Base-by-base conservation (phyloP, 2,888 invertebrate species). In the Cybosia mesomella region DNA sequence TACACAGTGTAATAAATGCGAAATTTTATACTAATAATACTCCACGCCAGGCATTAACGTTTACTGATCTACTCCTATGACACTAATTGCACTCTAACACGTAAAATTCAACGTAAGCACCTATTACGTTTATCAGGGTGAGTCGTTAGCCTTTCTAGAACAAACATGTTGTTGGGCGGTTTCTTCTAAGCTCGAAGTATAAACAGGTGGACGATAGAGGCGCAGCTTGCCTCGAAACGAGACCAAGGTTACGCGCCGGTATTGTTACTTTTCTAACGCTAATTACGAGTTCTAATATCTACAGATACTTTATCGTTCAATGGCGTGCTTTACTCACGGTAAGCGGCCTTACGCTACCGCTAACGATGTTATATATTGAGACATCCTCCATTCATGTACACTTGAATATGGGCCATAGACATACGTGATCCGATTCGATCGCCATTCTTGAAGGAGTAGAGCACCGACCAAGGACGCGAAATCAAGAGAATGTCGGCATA, bases 211-310 rank as follows among this genome's bases (percentile, higher is more conserved):
- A 86, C 84, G 79, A 70, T 79, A 80, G 80, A 87, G 84, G 81
- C 77, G 77, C 80, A 80, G 81, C 78, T 76, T 76, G 83, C 79
- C 73, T 75, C 73, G 73, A 79, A 93, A 88, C 86, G 87, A 91
- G 93, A 92, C 90, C 93, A 94, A 92, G 93, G 93, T 89, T 83
- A 87, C 75, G 70, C 73, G 73, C 80, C 79, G 81, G 86, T 90
- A 91, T 92, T 91, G 91, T 91, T 89, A 83, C 86, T 87, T 81
- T 79, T 87, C 83, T 80, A 82, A 82, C 83, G 87, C 83, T 92
- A 91, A 93, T 92, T 90, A 90, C 80, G 78, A 82, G 80, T 76
- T 87, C 84, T 89, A 88, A 90, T 85, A 88, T 84, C 82, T 69
- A 76, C 76, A 63, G 73, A 82, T 75, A 78, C 70, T 77, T 58